Evolutionary conservation across 2,113 vertebrate species (phyloP), one percentile per base, ranked within the genome.

Genomic region (Caracal caracal): DNA sequence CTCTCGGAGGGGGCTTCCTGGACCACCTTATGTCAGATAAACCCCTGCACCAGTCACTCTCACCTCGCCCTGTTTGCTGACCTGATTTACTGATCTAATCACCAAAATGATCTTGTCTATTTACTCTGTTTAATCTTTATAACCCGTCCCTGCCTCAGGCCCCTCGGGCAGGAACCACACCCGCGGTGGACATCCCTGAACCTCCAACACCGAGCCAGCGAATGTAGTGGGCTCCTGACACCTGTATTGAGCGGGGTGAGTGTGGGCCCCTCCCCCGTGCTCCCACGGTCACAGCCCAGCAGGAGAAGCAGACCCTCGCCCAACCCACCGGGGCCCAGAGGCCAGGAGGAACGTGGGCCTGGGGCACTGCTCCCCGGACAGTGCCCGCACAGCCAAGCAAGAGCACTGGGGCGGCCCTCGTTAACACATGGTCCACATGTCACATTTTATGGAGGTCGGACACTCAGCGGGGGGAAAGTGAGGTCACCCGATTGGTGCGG

Each of bases 221-320:
- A 28, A 22, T 0, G 3, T 0, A 5, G 51, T 0, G 10, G 33
- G 19, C 8, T 24, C 28, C n/a, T 78, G 19, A 17, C 2, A 19
- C 43, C 19, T 5, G 11, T 16, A 47, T 16, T 66, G 59, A 43
- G 49, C 0, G 53, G 30, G 56, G 40, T 37, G 12, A 3, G 0
- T 2, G 26, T 24, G 15, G 87, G 12, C 49, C n/a, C 37, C 90
- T 43, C 4, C 22, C 35, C 65, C 5, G 0, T 59, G 49, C 13
- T 33, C 66, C 65, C 0, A 9, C 3, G 0, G 26, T 51, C 51
- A 59, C 5, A 37, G 33, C 19, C n/a, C 26, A 1, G 33, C 1
- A 10, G 10, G 17, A 80, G 37, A 88, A 71, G 33, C 0, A 3
- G 37, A 83, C 33, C 2, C 40, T 28, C 26, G 17, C 16, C 40